Conservation (phyloP, 2,113 vertebrate genomes). For the Tiliqua scincoides region DNA sequence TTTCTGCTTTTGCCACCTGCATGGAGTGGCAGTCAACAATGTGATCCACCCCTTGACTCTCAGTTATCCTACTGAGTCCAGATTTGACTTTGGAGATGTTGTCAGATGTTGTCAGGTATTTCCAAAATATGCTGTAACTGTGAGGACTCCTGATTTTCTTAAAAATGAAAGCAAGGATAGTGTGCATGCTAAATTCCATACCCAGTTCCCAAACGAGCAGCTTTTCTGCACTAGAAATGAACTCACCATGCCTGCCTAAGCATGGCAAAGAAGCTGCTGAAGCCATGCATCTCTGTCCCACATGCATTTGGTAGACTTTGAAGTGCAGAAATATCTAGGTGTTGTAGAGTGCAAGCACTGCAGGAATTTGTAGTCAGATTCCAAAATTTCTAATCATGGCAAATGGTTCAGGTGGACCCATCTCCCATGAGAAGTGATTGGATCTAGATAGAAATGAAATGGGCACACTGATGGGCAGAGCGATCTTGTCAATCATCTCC, state of each 20-base stretch:
- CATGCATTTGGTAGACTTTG: background rate
- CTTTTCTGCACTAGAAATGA: background rate
- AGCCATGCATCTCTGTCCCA: background rate
- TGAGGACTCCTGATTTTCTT: background rate
- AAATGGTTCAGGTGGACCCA: background rate
- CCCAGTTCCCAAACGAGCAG: background rate
- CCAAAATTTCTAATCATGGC: background rate
- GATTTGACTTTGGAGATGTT: background rate
- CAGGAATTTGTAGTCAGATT: background rate
- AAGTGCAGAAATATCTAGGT: background rate
- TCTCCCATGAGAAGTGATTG: background rate
- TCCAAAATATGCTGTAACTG: background rate
- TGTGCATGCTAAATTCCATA: too few species aligned
- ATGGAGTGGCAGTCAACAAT: background rate
- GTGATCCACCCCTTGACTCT: background rate
- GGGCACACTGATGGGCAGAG: background rate
- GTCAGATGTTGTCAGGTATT: background rate
- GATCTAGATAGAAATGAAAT: background rate
- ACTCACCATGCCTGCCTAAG: background rate
- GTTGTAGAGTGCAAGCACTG: background rate
- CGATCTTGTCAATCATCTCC: background rate
- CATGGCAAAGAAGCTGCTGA: background rate
- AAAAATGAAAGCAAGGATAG: background rate
- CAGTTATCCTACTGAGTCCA: background rate
- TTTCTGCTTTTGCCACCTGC: background rate